phyloP scores from a whole-genome alignment of 2,113 vertebrate genomes.

The Tretioscincus oriximinensis region DNA sequence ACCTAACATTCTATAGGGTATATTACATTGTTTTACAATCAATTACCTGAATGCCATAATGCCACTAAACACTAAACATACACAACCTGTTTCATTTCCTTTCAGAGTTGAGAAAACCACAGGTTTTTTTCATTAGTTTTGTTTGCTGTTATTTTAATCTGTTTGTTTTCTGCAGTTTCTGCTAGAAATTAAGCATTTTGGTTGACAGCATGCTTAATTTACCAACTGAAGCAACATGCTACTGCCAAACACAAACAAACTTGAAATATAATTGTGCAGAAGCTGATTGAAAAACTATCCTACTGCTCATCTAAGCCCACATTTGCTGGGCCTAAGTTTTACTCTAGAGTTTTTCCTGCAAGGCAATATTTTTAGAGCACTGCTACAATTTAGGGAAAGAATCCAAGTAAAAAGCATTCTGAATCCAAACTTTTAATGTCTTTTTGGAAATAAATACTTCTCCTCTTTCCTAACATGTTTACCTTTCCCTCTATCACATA shows the following conservation, averaged over 20 bases:
- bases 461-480: background rate
- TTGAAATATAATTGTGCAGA: constrained; percentile 1
- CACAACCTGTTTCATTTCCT: background rate
- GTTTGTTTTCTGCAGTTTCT: constrained; percentile 22
- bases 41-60: background rate
- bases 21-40: background rate
- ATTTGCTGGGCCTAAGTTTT: background rate
- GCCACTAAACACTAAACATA: background rate
- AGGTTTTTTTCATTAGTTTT: constrained; percentile 18
- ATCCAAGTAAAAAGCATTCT: background rate
- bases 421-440: background rate
- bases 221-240: constrained; percentile 14
- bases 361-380: background rate
- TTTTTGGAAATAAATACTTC: background rate
- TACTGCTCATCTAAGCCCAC: background rate
- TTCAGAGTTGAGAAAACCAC: constrained; percentile 4
- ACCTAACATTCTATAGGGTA: no score
- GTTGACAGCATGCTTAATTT: constrained; percentile 29
- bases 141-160: constrained; percentile 24
- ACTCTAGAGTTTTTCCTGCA: background rate
- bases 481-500: background rate
- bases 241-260: constrained; percentile 12
- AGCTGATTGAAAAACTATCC: background rate
- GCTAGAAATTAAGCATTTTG: constrained; percentile 28
- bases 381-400: background rate